A percentile compares a stretch with the other conserved stretches of the same genome.
phyloP scores from a whole-genome alignment of 2,113 vertebrate species.

The Seriola rivoliana region DNA sequence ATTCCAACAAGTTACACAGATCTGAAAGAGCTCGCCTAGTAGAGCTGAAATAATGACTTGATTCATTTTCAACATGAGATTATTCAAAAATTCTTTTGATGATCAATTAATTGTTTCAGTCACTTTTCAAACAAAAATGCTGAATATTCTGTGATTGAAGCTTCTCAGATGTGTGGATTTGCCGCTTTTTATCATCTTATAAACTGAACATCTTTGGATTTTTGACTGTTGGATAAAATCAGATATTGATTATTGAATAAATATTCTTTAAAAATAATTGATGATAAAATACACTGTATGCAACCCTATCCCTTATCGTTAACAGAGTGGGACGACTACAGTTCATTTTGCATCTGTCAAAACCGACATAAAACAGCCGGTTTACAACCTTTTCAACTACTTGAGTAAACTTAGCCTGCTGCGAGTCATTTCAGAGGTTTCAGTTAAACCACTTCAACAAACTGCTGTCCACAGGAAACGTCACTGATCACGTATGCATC shows the following conservation, averaged over 20 bases:
- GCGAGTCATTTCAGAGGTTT: neutral
- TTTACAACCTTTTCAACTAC: neutral
- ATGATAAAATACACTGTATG: neutral
- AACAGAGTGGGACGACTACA: too few relatives aligned
- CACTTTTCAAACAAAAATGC: neutral
- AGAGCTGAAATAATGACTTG: too few relatives aligned
- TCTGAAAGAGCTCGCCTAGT: too few relatives aligned
- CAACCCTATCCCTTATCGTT: neutral
- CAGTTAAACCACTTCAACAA: neutral
- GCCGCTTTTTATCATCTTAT: too few relatives aligned
- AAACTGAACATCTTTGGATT: too few relatives aligned
- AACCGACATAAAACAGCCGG: neutral
- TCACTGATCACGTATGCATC: neutral
- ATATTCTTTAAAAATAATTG: neutral
- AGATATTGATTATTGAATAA: neutral
- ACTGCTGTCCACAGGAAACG: neutral
- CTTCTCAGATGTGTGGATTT: too few relatives aligned
- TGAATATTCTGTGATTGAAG: too few relatives aligned
- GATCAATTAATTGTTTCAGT: neutral
- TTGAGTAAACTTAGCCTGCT: neutral
- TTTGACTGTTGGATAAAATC: too few relatives aligned
- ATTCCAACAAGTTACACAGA: too few relatives aligned
- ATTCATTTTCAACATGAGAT: too few relatives aligned
- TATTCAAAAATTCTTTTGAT: too few relatives aligned
- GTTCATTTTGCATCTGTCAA: neutral